Percentiles rank a stretch among this genome's conserved stretches.
Evolutionary conservation across 2,888 invertebrate species (phyloP).

Genomic region (Leptopterna dolabrata): DNA sequence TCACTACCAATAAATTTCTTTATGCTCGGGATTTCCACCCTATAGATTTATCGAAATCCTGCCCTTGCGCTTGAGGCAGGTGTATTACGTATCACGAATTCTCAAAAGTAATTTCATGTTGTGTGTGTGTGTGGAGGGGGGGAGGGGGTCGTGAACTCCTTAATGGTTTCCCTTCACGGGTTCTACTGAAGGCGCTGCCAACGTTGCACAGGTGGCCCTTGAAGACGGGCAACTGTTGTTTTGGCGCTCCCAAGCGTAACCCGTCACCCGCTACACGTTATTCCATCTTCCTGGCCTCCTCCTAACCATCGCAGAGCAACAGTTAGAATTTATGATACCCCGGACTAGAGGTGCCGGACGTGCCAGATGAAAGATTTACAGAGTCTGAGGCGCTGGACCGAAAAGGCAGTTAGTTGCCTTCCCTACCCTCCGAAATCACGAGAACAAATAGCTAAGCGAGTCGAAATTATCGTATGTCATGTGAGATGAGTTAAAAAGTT

Average conservation of each 20-base stretch:
- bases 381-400: not conserved
- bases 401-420: not conserved
- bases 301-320: not conserved
- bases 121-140: too few relatives aligned
- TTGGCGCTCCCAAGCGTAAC: conserved; percentile 16
- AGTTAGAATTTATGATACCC: conserved; percentile 32
- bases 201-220: conserved; percentile 4
- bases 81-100: too few relatives aligned
- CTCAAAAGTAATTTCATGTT: too few relatives aligned
- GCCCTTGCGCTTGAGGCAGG: too few relatives aligned
- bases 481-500: too few relatives aligned
- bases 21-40: too few relatives aligned
- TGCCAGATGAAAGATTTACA: not conserved
- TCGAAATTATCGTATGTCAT: too few relatives aligned
- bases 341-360: not conserved
- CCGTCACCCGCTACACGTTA: conserved; percentile 12
- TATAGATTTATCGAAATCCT: too few relatives aligned
- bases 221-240: conserved; percentile 21
- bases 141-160: not conserved
- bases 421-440: not conserved
- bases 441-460: not conserved
- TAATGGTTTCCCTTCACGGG: conserved; percentile 3
- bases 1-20: too few relatives aligned
- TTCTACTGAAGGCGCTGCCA: not conserved
- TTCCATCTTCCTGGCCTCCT: not conserved